Conservation (phyloP, 1,140 invertebrate species). For the Teleogryllus occipitalis region DNA sequence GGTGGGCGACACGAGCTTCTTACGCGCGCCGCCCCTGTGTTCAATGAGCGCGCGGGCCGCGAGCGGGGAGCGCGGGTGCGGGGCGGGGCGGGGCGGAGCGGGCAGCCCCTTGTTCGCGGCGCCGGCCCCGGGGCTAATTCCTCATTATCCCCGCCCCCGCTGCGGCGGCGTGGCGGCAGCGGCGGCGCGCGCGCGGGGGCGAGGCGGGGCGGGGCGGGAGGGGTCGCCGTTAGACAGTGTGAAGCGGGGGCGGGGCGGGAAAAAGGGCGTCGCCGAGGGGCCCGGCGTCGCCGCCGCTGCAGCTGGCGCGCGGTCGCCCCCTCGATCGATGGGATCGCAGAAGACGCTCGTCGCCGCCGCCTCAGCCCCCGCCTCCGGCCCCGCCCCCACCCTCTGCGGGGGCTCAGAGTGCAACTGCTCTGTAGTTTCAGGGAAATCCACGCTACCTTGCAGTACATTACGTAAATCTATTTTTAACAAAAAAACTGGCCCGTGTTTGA, state of each 20-base stretch:
- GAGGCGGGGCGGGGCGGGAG: too few species aligned
- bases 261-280: neutral
- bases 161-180: too few species aligned
- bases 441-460: too few species aligned
- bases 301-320: neutral
- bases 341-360: neutral
- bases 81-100: too few species aligned
- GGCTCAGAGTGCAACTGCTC: too few species aligned
- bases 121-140: neutral
- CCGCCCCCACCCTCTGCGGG: neutral
- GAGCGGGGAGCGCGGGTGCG: too few species aligned
- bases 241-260: neutral
- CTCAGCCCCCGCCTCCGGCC: neutral
- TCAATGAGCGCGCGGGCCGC: neutral
- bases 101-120: neutral
- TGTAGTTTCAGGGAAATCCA: too few species aligned
- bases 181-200: too few species aligned
- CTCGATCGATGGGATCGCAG: neutral
- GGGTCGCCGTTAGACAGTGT: neutral
- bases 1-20: conserved; percentile 2
- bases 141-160: neutral
- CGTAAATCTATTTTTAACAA: too few species aligned
- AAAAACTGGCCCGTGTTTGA: too few species aligned
- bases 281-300: neutral
- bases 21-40: neutral